Evolutionary conservation across 2,113 vertebrate species (phyloP), one percentile per base, ranked within the genome.

Genomic region (Glaucidium brasilianum): DNA sequence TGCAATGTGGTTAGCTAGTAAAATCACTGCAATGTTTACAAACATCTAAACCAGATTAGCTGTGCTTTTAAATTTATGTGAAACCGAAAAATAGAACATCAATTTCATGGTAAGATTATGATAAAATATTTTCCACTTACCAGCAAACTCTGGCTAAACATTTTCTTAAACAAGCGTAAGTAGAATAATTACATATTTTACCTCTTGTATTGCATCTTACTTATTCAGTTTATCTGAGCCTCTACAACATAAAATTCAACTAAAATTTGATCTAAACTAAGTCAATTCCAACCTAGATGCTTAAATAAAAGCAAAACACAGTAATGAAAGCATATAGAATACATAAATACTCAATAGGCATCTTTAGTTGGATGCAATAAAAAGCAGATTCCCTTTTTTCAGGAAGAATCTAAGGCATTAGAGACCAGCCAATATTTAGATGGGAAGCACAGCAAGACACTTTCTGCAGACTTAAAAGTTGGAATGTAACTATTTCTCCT

Each of bases 241-340:
- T 76, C 25, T 39, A 58, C 20, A 50, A 80, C 3, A 41, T 6
- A 80, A 91, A 92, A 74, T 27, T 83, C 19, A 60, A 41, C 26
- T 75, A 23, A 52, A 67, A 68, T 52, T 63, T 78, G 27, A 80
- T 26, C 30, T n/a, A 21, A 88, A 56, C n/a, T 3, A 85, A 80
- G 32, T 14, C 34, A 90, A 34, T 69, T 52, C 19, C 45, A 93
- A 72, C 27, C 5, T 0, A 32, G 52, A 52, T 37, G 43, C 34
- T 85, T 47, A 35, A 92, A 84, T 6, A 5, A 77, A 84, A 78
- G 47, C 23, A 43, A 77, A 83, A 34, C 15, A 62, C 58, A 39
- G 21, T 17, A 66, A 27, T 2, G 2, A 47, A 67, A 52, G 39
- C 0, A 0, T 20, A 62, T 1, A 45, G 15, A 49, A 39, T 27